Base-by-base conservation (phyloP, 2,113 vertebrate species). In the Micronisus gabar region DNA sequence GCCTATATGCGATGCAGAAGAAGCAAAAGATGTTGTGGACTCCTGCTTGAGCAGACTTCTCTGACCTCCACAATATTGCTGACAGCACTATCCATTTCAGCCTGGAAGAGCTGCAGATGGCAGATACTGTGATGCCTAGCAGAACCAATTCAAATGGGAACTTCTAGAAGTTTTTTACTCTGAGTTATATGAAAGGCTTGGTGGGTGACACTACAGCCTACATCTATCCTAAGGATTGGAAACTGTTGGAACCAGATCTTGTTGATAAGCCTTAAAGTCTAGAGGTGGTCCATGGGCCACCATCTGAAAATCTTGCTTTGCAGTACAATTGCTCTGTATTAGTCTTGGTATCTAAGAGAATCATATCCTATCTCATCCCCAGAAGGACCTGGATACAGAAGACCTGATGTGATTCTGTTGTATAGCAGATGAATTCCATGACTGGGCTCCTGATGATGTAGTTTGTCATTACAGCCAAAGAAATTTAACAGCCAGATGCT, bases 61-160 rank as follows among this genome's bases (percentile, higher is more conserved):
- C 48, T 76, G 34, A 66, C 23, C 25, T 55, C 43, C 36, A 43
- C 26, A n/a, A 4, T 17, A 27, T 4, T 56, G 22, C 16, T 75
- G 61, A 30, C 10, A 55, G 65, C 38, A 40, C 15, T 25, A 22
- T 5, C 22, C 4, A 10, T 48, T 78, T 61, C 38, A 38, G 13
- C 68, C 52, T 32, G 11, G 43, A 72, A 80, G 17, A 29, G 15
- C 32, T 56, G 17, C 13, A 41, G 27, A 7, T n/a, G 23, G 23
- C 9, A 61, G 36, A 17, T n/a, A 26, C 0, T 6, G 8, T 4
- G 2, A 38, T 38, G 38, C 5, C 8, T 36, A 41, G 36, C 25
- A 88, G 6, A 75, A 13, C 15, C 23, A 53, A 7, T 58, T 81
- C 18, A 43, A 56, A 78, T 34, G 13, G 55, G 38, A 76, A 21